These are phyloP conservation scores for Melanotaenia parkinsoni DNA, from an alignment of 2,797 vertebrate species.

Conservation along the genomic window DNA sequence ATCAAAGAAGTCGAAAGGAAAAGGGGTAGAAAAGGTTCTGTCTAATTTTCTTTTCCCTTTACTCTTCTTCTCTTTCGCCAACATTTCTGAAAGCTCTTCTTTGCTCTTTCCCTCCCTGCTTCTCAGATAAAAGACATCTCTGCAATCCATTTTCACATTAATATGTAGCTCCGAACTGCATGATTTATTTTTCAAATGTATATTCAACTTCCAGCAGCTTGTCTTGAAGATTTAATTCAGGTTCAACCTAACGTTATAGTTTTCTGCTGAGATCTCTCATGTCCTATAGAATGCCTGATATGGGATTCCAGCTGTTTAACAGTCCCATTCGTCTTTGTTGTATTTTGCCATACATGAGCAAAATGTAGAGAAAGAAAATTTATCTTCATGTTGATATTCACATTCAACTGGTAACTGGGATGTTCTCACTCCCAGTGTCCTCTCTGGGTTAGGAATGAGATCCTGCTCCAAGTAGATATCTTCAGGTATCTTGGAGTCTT, in stretches of 20 bases:
- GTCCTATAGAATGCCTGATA: too few species aligned
- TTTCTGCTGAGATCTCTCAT: background rate
- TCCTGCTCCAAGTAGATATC: too few species aligned
- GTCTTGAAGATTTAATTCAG: background rate
- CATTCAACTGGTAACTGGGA: too few species aligned
- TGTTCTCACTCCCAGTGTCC: too few species aligned
- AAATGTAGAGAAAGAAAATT: too few species aligned
- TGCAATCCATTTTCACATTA: slow-evolving; percentile 14
- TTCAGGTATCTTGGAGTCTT: too few species aligned
- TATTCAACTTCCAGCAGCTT: slow-evolving; percentile 1
- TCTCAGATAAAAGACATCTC: slow-evolving; percentile 4
- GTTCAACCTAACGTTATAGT: background rate
- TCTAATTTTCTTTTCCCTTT: slow-evolving; percentile 33
- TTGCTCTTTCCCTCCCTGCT: slow-evolving; percentile 19
- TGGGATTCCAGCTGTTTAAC: too few species aligned
- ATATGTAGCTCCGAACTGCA: slow-evolving; percentile 8
- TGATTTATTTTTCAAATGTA: background rate
- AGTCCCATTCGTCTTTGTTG: too few species aligned
- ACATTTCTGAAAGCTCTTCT: slow-evolving; percentile 19
- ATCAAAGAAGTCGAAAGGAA: slow-evolving; percentile 51
- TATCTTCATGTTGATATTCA: too few species aligned
- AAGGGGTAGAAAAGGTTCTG: slow-evolving; percentile 39
- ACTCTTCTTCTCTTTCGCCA: slow-evolving; percentile 29
- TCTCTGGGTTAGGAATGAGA: too few species aligned
- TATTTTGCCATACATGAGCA: too few species aligned